Evolutionary conservation across 2,888 invertebrate species (phyloP).

Genomic region (Elegia similella): DNA sequence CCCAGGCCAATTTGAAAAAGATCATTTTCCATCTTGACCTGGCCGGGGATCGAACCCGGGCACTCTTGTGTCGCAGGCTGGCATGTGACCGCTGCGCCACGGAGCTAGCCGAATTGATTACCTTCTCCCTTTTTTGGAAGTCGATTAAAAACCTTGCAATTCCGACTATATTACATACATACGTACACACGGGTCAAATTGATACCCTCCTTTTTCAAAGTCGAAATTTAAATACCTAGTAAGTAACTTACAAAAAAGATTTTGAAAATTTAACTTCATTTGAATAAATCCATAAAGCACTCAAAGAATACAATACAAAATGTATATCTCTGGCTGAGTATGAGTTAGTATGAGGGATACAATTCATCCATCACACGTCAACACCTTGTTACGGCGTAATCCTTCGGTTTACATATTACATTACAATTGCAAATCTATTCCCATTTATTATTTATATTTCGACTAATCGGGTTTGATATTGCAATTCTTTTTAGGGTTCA

Average conservation of each 20-base stretch:
- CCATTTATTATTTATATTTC: background rate
- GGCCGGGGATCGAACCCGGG: too few relatives aligned
- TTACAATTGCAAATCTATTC: constrained; percentile 3
- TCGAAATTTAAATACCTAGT: background rate
- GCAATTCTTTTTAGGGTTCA: background rate
- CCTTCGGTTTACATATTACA: background rate
- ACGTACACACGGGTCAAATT: too few relatives aligned
- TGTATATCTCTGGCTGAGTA: background rate
- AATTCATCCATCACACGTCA: constrained; percentile 9
- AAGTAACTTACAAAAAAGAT: background rate
- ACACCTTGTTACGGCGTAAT: constrained; percentile 9
- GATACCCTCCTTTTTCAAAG: too few relatives aligned
- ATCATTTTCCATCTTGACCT: too few relatives aligned
- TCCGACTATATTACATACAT: too few relatives aligned
- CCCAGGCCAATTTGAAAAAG: too few relatives aligned
- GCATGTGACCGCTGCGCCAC: too few relatives aligned
- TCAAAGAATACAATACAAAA: background rate
- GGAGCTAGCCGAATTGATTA: too few relatives aligned
- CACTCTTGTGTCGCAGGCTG: too few relatives aligned
- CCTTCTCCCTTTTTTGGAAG: too few relatives aligned
- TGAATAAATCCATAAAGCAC: background rate
- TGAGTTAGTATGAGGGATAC: background rate
- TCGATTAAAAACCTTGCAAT: too few relatives aligned
- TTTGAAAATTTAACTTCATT: background rate
- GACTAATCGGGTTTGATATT: background rate